Conservation (phyloP, 2,797 vertebrate genomes). For the Psittacula echo region DNA sequence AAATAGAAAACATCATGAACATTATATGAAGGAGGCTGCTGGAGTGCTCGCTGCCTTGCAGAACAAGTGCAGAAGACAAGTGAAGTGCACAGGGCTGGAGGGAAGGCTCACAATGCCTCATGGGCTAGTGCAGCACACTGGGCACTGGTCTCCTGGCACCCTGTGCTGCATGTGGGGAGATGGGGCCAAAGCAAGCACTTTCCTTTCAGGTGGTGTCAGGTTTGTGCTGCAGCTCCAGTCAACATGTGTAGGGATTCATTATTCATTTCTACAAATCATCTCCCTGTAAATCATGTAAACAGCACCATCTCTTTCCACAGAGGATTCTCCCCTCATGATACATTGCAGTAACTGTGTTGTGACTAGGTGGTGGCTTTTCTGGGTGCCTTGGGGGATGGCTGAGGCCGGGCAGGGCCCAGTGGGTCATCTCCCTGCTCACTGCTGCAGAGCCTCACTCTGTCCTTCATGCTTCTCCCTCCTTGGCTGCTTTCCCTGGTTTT, state of each 20-base stretch:
- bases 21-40: not conserved
- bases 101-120: accelerated
- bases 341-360: not conserved
- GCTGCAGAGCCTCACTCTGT: not conserved
- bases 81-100: not conserved
- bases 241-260: not conserved
- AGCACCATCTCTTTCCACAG: not conserved
- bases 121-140: not conserved
- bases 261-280: not conserved
- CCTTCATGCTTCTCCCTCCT: not conserved
- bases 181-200: not conserved
- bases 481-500: not conserved
- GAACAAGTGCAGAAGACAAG: not conserved
- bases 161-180: not conserved
- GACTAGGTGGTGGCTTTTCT: not conserved
- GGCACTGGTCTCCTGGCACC: not conserved
- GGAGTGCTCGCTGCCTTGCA: not conserved
- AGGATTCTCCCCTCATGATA: accelerated
- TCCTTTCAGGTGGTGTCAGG: not conserved
- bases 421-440: accelerated
- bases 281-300: not conserved
- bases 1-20: not conserved
- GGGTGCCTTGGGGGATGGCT: not conserved
- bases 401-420: accelerated
- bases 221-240: not conserved